phyloP scores from a whole-genome alignment of 2,113 vertebrate genomes.

The Oncorhynchus masou region DNA sequence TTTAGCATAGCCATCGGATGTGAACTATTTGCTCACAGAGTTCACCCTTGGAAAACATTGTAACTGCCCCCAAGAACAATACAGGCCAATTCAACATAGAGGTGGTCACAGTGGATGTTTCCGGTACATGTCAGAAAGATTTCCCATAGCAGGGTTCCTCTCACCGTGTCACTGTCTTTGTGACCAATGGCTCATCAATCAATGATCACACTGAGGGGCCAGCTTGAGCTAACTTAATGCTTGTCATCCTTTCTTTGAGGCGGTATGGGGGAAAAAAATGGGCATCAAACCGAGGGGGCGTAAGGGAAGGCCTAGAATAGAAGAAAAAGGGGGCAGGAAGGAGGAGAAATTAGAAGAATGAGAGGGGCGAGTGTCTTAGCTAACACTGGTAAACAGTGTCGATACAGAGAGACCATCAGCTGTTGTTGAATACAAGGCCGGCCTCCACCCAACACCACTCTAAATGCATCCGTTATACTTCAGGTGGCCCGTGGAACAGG shows the following conservation, averaged over 20 bases:
- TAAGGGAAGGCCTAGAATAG: not conserved
- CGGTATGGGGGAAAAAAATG: slow-evolving; percentile 34
- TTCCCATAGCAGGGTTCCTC: slow-evolving; percentile 40
- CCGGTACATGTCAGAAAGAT: slow-evolving; percentile 49
- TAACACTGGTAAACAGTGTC: not conserved
- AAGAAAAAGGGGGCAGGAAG: not conserved
- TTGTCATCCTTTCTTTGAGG: slow-evolving; percentile 26
- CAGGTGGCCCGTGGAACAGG: not conserved
- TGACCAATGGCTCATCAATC: slow-evolving; percentile 59
- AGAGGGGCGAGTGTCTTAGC: slow-evolving; percentile 1
- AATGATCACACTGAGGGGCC: slow-evolving; percentile 25
- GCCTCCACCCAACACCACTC: slow-evolving; percentile 4
- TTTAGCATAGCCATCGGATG: slow-evolving; percentile 41
- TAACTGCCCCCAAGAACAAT: slow-evolving; percentile 51
- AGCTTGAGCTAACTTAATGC: slow-evolving; percentile 23
- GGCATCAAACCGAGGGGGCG: slow-evolving; percentile 6
- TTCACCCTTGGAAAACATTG: slow-evolving; percentile 28
- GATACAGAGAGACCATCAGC: too few relatives aligned
- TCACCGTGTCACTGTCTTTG: slow-evolving; percentile 43
- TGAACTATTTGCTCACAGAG: slow-evolving; percentile 33
- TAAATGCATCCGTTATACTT: not conserved
- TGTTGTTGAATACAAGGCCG: not conserved
- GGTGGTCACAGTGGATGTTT: slow-evolving; percentile 48
- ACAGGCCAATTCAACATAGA: slow-evolving; percentile 25
- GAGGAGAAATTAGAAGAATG: not conserved